These are phyloP conservation scores for Anastatus disparis DNA, from an alignment of 1,140 invertebrate genomes.

Conservation along the genomic window DNA sequence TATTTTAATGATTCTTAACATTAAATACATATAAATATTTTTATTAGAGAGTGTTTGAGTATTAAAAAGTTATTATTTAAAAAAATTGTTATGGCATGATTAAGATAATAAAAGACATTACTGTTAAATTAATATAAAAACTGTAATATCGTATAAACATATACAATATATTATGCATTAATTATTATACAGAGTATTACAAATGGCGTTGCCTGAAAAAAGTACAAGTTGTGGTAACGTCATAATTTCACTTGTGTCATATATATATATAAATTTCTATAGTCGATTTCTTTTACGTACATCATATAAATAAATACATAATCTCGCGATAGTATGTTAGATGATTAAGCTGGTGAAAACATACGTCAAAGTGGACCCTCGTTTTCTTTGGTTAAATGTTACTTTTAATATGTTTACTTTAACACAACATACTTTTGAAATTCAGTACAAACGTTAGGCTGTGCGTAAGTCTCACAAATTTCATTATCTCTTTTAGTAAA, in stretches of 20 bases:
- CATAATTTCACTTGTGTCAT: conserved; percentile 18
- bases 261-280: conserved; percentile 20
- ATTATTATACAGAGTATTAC: conserved; percentile 37
- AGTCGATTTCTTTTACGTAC: conserved; percentile 17
- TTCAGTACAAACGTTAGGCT: conserved; percentile 17
- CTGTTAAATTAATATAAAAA: conserved; percentile 4
- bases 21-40: background rate
- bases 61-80: background rate
- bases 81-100: background rate
- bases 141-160: conserved; percentile 30
- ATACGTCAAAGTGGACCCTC: conserved; percentile 29
- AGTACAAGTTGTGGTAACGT: conserved; percentile 13
- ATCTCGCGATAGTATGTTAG: conserved; percentile 28
- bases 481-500: background rate
- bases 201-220: conserved; percentile 18
- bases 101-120: background rate
- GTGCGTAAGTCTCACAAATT: conserved; percentile 6
- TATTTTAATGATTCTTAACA: background rate
- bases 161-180: conserved; percentile 37
- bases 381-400: conserved; percentile 38
- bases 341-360: conserved; percentile 9
- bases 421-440: background rate
- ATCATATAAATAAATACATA: conserved; percentile 32
- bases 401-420: conserved; percentile 2
- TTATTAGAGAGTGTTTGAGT: background rate